These are phyloP conservation scores for Nemapogon koenigi DNA, from an alignment of 2,888 invertebrate species.

Conservation along the genomic window DNA sequence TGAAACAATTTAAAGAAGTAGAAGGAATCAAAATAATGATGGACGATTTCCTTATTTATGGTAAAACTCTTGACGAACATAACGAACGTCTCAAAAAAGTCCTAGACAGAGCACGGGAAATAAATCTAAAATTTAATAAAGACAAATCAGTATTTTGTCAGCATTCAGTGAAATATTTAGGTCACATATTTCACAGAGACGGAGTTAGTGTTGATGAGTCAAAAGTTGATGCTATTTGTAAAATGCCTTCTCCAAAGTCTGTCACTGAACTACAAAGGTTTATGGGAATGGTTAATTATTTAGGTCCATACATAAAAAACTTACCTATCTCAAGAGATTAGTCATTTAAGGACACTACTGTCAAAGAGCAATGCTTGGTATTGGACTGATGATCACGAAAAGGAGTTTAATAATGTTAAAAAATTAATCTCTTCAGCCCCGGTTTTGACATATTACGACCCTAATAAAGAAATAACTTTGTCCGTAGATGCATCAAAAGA, in stretches of 20 bases:
- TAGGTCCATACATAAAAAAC: constrained; percentile 16
- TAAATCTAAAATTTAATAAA: constrained; percentile 17
- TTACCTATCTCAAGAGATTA: constrained; percentile 13
- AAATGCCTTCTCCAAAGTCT: constrained; percentile 16
- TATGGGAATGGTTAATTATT: constrained; percentile 18
- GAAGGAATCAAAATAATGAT: constrained; percentile 15
- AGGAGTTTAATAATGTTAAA: constrained; percentile 15
- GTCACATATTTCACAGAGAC: constrained; percentile 16
- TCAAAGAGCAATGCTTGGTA: constrained; percentile 19
- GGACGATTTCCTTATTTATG: constrained; percentile 18
- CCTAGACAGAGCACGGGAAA: constrained; percentile 12
- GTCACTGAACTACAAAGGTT: constrained; percentile 17
- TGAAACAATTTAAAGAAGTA: constrained; percentile 15
- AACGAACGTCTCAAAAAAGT: background rate
- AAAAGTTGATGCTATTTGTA: constrained; percentile 15
- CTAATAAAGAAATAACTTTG: constrained; percentile 12
- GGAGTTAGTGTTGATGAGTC: constrained; percentile 13
- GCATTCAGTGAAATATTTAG: constrained; percentile 15
- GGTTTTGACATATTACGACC: constrained; percentile 17
- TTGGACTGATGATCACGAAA: constrained; percentile 21
- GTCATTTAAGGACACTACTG: constrained; percentile 14
- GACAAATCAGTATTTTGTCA: constrained; percentile 13
- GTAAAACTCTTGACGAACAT: constrained; percentile 11
- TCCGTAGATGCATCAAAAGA: constrained; percentile 17
- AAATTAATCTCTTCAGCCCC: constrained; percentile 15